Evolutionary conservation across 30 jellyfish, hydroid and myxozoan species (phyloP), one percentile per base, ranked within the genome.

Genomic region (Cassiopea andromeda): DNA sequence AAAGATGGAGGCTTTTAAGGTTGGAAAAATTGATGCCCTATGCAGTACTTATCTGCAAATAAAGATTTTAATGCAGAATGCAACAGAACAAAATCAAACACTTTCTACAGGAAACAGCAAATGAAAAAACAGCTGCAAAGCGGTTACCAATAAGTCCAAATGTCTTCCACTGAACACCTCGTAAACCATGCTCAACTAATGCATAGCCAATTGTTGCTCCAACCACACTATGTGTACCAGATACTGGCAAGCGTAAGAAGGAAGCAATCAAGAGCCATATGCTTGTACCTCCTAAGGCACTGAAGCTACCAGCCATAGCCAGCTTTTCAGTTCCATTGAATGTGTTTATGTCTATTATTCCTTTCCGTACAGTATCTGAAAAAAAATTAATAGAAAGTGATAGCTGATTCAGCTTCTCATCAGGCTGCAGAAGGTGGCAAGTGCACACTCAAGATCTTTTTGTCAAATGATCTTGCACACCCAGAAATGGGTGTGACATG

Each of bases 221-320:
- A 58, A 92, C 98, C 48, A 92, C 92, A 82, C 98, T 87, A 89
- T 92, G 98, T 61, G 98, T 92, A 5, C 93, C 94, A 1, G 98
- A 92, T 45, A 92, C 96, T 19, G 98, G 98, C 19, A 92, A 82
- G 8, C 95, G 72, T 54, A 86, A 75, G 69, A 92, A 92, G 10
- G 94, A 85, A 57, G 98, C 98, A 54, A 87, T 58, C 66, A 86
- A 46, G 69, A 92, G 74, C 98, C 98, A 92, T 43, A 81, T 69
- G 73, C 96, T 86, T 43, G 96, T 85, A 7, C 96, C 98, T 15
- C 93, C 92, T 12, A 92, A 83, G 69, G 98, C 98, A 87, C 96
- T 82, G 73, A 92, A 75, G 68, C 97, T 70, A 1, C 95, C 95
- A 14, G 73, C 91, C 96, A 92, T 86, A 1, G 92, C 93, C 13